Evolutionary conservation across 2,113 vertebrate genomes (phyloP), one percentile per base, ranked within the genome.

Genomic region (Platichthys stellatus): DNA sequence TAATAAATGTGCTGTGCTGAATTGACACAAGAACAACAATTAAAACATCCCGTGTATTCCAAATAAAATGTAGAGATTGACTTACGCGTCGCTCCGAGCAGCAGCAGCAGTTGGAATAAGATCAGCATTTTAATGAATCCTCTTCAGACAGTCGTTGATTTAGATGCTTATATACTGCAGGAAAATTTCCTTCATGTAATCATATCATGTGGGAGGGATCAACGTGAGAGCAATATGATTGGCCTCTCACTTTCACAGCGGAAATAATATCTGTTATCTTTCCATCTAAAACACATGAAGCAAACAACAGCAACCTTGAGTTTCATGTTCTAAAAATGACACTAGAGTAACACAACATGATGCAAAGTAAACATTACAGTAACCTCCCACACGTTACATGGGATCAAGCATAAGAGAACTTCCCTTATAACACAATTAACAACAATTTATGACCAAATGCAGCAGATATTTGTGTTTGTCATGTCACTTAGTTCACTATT

Each of bases 71-170:
- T 0, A 49, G 47, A 21, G 20, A 21, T 21, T 21, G 5, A 58
- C 81, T 78, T 81, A 80, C 74, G 5, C 3, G 45, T 59, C 15
- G 0, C 2, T 0, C 4, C 35, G 24, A 78, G 40, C 6, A 75
- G 45, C 57, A 83, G 31, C 57, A 83, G 31, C 0, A 64, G 18
- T 21, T 18, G 67, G 21, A 81, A 9, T 3, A 71, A 0, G 0
- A 10, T 59, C 43, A 24, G 26, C 85, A 86, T 86, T 63, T 74
- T 78, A 31, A 31, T 5, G 28, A 31, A 24, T 23, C 18, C 51
- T 12, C 43, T 40, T 43, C 15, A 40, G 31, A 45, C 9, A 2
- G 13, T 21, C 13, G n/a, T 2, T 8, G 2, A 47, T 5, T 49
- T 17, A 45, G 3, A 28, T 11, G 0, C 1, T 2, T 38, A 13